Base-by-base conservation (phyloP, 2,797 vertebrate species). In the Lagocephalus sceleratus region DNA sequence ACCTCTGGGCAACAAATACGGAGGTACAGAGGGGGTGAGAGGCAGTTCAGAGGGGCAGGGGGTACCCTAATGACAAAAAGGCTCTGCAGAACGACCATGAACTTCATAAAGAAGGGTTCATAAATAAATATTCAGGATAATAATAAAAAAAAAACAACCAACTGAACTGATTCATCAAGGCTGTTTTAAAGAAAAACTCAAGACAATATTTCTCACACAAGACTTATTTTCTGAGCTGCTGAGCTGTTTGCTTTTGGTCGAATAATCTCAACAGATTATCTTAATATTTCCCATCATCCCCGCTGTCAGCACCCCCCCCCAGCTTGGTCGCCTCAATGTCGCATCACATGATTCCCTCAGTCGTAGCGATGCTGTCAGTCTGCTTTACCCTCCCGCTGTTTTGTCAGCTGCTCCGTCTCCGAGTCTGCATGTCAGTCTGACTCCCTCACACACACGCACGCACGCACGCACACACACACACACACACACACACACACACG, bases 351-450 rank as follows among this genome's bases (percentile, higher is more conserved):
- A 44, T 57, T 52, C 44, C 44, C 70, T 52, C 70, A 47, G 48
- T 51, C 42, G 17, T 20, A 43, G 49, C 20, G 47, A 43, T 57
- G 44, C 25, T 42, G 57, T 59, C 68, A 66, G 43, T 55, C 67
- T 70, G 51, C 51, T 75, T 49, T n/a, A 41, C 46, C 51, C 53
- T 25, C 55, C 63, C 0, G 4, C 71, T 71, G 70, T 66, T 78
- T 63, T 55, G 63, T 75, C 81, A 68, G 71, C 60, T 60, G 45
- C 53, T 81, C 64, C 63, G 77, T 79, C 74, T 75, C 68, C 5
- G 5, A 61, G 71, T 57, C 71, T 62, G 64, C 71, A 62, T 79
- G 66, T 83, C 77, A 83, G 66, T 79, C 77, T 71, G 58, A 78
- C 75, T 82, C 68, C 43, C 55, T 74, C 75, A 69, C 57, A 47